A percentile compares a stretch with the other conserved stretches of the same genome.
Evolutionary conservation across 2,113 vertebrate species (phyloP).

Genomic region (Trematomus loennbergii): DNA sequence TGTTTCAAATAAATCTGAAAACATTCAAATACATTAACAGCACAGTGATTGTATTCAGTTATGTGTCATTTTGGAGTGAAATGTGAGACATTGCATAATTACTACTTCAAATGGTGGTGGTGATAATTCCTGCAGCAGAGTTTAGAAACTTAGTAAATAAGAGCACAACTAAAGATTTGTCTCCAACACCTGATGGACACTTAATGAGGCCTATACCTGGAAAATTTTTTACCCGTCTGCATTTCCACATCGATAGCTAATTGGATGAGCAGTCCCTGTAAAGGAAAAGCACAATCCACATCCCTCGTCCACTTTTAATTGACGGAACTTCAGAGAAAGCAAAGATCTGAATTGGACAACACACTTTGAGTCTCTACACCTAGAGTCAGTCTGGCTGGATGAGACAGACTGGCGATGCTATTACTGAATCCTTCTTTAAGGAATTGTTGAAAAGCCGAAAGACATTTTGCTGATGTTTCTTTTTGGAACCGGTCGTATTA

Average conservation of each 20-base stretch:
- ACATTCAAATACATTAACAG: too few species aligned
- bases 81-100: neutral
- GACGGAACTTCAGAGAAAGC: neutral
- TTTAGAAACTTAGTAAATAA: neutral
- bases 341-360: slow-evolving; percentile 8
- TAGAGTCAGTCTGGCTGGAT: neutral
- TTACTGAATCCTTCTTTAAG: slow-evolving; percentile 37
- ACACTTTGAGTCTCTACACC: slow-evolving; percentile 19
- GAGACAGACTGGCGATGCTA: slow-evolving; percentile 1
- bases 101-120: slow-evolving; percentile 2
- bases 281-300: neutral
- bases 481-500: slow-evolving; percentile 27
- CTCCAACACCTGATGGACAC: slow-evolving; percentile 3
- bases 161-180: neutral
- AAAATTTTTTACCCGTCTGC: neutral
- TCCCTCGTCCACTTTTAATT: slow-evolving; percentile 17
- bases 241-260: neutral
- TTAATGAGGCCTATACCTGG: neutral
- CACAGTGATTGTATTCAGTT: too few species aligned
- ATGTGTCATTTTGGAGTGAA: neutral
- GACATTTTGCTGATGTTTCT: slow-evolving; percentile 19
- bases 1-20: too few species aligned
- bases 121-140: neutral
- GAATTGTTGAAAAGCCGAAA: slow-evolving; percentile 5
- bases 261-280: neutral